Conservation (phyloP, 1,140 invertebrate genomes). For the Tetragonula clypearis region DNA sequence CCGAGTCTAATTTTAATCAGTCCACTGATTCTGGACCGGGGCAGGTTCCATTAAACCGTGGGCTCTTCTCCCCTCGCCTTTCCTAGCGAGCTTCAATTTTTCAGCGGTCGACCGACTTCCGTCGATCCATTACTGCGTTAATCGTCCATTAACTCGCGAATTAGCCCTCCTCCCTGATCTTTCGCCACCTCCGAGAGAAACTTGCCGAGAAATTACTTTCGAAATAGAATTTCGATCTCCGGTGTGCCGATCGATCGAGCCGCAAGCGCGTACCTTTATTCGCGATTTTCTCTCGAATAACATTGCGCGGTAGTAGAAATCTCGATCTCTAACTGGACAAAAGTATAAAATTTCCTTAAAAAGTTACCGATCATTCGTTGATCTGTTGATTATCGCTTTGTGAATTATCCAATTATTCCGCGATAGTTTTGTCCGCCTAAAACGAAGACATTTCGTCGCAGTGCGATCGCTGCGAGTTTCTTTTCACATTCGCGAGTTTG, state of each 20-base stretch:
- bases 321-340: no score
- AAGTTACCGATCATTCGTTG: no score
- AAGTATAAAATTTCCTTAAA: no score
- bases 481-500: background rate
- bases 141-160: conserved; percentile 1
- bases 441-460: background rate
- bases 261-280: background rate
- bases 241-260: background rate
- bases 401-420: no score
- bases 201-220: background rate
- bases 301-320: no score
- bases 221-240: background rate
- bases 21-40: background rate
- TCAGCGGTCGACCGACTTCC: conserved; percentile 2
- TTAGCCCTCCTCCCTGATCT: background rate
- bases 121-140: background rate
- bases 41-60: background rate
- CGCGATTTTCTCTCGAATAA: background rate
- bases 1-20: conserved; percentile 22
- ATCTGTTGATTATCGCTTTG: no score
- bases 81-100: background rate
- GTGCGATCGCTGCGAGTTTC: background rate
- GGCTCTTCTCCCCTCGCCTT: background rate
- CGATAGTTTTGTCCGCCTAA: background rate
- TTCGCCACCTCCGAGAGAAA: background rate